Conservation (phyloP, 1,140 invertebrate genomes). For the Mizuhopecten yessoensis region DNA sequence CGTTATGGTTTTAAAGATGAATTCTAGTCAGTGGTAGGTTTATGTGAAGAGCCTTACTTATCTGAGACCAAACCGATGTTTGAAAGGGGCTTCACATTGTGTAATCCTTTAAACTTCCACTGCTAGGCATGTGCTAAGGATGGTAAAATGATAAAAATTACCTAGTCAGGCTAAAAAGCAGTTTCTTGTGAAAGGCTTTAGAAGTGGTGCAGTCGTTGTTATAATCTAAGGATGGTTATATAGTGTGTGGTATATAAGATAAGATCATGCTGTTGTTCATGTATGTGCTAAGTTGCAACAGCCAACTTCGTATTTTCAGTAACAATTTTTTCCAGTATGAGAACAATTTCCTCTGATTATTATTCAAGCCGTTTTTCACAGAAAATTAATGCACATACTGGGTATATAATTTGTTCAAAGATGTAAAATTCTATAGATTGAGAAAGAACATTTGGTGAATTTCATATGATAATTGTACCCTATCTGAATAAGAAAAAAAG, state of each 20-base stretch:
- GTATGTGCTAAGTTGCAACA: too few relatives aligned
- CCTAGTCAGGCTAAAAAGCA: background rate
- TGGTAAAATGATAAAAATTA: background rate
- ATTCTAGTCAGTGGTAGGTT: slow-evolving; percentile 16
- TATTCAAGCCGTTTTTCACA: background rate
- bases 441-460: background rate
- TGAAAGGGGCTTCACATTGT: slow-evolving; percentile 16
- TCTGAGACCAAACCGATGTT: background rate
- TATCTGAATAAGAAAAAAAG: too few relatives aligned
- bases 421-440: background rate
- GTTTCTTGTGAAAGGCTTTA: background rate
- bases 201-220: too few relatives aligned
- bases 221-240: background rate
- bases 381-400: background rate
- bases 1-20: background rate
- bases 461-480: too few relatives aligned
- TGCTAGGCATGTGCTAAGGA: background rate
- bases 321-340: background rate
- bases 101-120: background rate
- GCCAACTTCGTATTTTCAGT: too few relatives aligned
- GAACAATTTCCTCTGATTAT: background rate
- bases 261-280: too few relatives aligned
- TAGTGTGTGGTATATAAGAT: background rate
- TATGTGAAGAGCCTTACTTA: background rate
- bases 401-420: background rate